These are phyloP conservation scores for Alethe castanea DNA, from an alignment of 2,113 vertebrate genomes.

Conservation along the genomic window DNA sequence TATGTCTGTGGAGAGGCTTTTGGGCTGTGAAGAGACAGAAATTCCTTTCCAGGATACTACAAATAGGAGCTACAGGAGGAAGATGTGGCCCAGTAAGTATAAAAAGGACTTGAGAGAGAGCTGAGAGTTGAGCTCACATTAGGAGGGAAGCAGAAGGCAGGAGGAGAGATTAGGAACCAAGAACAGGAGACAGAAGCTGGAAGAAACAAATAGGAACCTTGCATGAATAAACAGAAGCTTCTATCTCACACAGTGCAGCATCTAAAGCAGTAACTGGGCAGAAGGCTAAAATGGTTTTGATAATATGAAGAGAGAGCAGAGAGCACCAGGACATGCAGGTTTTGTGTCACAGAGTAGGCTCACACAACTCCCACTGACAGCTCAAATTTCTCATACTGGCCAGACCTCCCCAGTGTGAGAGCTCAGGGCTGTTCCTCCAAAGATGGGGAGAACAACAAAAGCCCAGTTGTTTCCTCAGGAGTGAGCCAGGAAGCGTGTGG, in stretches of 20 bases:
- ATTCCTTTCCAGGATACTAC: constrained; percentile 34
- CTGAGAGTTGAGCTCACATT: constrained; percentile 76
- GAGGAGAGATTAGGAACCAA: constrained; percentile 80
- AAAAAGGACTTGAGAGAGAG: constrained; percentile 69
- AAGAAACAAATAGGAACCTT: constrained; percentile 82
- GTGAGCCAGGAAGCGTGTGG: constrained; percentile 26
- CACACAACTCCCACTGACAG: background rate
- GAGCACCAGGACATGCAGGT: background rate
- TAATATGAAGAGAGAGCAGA: background rate
- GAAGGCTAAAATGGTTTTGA: background rate
- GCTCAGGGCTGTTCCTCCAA: background rate
- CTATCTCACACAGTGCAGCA: background rate
- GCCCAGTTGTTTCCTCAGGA: constrained; percentile 53
- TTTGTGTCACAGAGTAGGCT: background rate
- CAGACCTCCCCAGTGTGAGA: background rate
- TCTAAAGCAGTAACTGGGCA: background rate
- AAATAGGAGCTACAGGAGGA: constrained; percentile 34
- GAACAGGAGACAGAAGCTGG: constrained; percentile 83
- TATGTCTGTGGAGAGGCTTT: constrained; percentile 16
- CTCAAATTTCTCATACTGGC: background rate
- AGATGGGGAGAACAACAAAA: constrained; percentile 36
- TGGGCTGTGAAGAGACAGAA: background rate
- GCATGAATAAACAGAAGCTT: constrained; percentile 57
- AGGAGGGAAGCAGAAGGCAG: constrained; percentile 82
- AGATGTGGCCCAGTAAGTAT: constrained; percentile 30